Percentiles rank a stretch among this genome's conserved stretches.
These are phyloP conservation scores for Gallinago jamesoni DNA, from an alignment of 2,113 vertebrate genomes.

Conservation along the genomic window DNA sequence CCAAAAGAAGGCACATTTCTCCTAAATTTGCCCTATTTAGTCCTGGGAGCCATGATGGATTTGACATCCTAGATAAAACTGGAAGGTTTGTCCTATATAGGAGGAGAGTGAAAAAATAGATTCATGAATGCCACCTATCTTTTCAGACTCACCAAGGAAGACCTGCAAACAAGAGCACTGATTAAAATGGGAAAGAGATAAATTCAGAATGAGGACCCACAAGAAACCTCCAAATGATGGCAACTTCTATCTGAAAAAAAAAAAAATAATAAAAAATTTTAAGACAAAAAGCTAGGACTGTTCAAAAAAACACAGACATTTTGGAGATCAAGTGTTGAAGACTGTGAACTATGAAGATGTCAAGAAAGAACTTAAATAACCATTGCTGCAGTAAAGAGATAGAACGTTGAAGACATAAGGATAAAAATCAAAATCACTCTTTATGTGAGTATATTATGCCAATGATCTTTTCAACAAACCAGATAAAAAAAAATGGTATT, in stretches of 20 bases:
- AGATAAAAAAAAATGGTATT: background rate
- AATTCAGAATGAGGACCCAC: background rate
- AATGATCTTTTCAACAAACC: background rate
- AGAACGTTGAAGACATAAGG: background rate
- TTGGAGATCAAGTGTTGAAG: background rate
- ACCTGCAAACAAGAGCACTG: background rate
- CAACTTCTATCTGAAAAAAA: background rate
- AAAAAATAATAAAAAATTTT: background rate
- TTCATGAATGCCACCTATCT: background rate
- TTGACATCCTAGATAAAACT: background rate
- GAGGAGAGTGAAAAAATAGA: background rate
- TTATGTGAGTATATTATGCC: background rate
- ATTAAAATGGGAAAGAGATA: background rate
- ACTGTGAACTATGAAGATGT: background rate
- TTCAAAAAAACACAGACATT: background rate
- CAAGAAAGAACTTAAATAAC: background rate
- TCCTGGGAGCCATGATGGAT: background rate
- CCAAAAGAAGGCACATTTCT: background rate
- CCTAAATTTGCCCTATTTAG: background rate
- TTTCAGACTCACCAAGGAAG: background rate
- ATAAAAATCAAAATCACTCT: background rate
- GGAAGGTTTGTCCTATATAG: background rate
- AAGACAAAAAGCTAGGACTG: background rate
- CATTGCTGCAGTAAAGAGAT: background rate
- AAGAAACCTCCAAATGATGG: background rate